These are phyloP conservation scores for Dolichallabes microphthalmus DNA, from an alignment of 2,113 vertebrate genomes.

Conservation along the genomic window DNA sequence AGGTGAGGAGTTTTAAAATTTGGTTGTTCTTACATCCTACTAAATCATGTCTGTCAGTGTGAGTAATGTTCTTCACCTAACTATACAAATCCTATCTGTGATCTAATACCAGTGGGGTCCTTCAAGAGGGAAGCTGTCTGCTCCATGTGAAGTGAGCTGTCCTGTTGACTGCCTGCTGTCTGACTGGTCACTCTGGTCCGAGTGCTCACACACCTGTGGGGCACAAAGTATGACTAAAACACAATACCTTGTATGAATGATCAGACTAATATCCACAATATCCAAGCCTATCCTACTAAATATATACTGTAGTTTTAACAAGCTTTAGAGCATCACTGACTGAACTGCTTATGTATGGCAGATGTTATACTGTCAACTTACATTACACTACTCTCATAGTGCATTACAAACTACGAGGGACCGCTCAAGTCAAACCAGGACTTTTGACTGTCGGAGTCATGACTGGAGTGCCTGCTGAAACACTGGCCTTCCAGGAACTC, in stretches of 20 bases:
- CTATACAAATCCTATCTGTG: not conserved
- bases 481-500: too few relatives aligned
- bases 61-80: not conserved
- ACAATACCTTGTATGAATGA: not conserved
- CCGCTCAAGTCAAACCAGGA: too few relatives aligned
- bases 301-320: not conserved
- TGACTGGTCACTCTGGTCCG: constrained; percentile 86
- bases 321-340: not conserved
- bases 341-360: not conserved
- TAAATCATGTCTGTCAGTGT: not conserved
- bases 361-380: not conserved
- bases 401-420: too few relatives aligned
- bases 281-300: not conserved
- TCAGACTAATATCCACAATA: not conserved
- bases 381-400: not conserved
- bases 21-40: not conserved
- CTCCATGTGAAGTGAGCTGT: constrained; percentile 81
- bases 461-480: too few relatives aligned
- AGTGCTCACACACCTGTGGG: constrained; percentile 88
- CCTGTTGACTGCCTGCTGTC: constrained; percentile 87
- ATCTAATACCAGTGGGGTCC: constrained; percentile 68
- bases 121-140: constrained; percentile 73
- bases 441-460: too few relatives aligned
- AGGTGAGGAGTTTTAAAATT: constrained; percentile 66
- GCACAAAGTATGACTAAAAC: constrained; percentile 74